Conservation (phyloP, 2,797 vertebrate genomes). For the Sylvilagus floridanus region DNA sequence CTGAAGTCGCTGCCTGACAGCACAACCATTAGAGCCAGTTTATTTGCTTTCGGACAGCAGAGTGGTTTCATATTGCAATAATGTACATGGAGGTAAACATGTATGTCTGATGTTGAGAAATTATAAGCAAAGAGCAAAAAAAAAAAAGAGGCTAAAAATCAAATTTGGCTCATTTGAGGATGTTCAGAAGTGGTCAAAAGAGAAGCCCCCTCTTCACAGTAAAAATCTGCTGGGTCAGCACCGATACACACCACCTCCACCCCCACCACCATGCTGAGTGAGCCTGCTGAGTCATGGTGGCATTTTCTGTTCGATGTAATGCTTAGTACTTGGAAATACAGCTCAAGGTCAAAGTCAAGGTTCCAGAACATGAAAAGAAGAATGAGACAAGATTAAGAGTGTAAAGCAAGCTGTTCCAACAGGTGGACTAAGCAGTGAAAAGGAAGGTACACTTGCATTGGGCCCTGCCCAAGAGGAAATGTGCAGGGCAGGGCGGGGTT, state of each 20-base stretch:
- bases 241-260: neutral
- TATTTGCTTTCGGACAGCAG: slow-evolving; percentile 86
- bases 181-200: slow-evolving; percentile 75
- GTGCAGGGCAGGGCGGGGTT: neutral
- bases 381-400: neutral
- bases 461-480: neutral
- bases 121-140: slow-evolving; percentile 82
- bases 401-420: slow-evolving; percentile 20
- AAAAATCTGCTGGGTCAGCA: neutral
- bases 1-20: slow-evolving; percentile 84
- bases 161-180: slow-evolving; percentile 77
- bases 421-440: neutral
- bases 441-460: neutral
- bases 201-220: slow-evolving; percentile 80
- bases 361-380: slow-evolving; percentile 29
- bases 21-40: slow-evolving; percentile 82
- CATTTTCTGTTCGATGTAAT: neutral
- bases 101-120: slow-evolving; percentile 84
- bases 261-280: neutral
- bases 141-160: slow-evolving; percentile 74
- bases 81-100: slow-evolving; percentile 85
- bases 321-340: slow-evolving; percentile 12
- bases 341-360: slow-evolving; percentile 57
- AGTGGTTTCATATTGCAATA: slow-evolving; percentile 85
- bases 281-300: neutral